A percentile compares a stretch with the other conserved stretches of the same genome.
These are phyloP conservation scores for Eutolmus rufibarbis DNA, from an alignment of 2,888 invertebrate species.

Conservation along the genomic window DNA sequence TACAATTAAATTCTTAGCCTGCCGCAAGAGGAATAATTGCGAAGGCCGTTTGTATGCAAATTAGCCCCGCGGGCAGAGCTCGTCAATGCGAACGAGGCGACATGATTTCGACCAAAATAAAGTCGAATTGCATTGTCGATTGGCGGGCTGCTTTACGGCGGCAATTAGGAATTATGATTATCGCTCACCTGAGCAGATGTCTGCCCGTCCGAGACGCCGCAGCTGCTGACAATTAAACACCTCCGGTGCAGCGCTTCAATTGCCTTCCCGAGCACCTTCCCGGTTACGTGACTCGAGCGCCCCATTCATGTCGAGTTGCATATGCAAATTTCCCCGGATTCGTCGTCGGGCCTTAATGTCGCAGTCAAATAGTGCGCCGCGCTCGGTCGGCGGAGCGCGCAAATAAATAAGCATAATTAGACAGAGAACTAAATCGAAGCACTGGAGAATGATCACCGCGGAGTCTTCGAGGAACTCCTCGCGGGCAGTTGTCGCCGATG, in stretches of 20 bases:
- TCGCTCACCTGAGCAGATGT: background rate
- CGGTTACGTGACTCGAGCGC: background rate
- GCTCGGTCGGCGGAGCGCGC: background rate
- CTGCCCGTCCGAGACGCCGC: background rate
- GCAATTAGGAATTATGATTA: conserved; percentile 27
- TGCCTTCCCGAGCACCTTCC: background rate
- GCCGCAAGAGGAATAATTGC: background rate
- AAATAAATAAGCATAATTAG: conserved; percentile 35
- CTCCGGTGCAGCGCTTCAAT: background rate
- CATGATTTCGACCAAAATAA: background rate
- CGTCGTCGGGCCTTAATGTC: background rate
- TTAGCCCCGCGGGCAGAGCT: background rate
- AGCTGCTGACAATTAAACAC: conserved; percentile 8
- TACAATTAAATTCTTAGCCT: background rate
- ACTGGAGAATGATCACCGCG: background rate
- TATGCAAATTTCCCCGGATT: conserved; percentile 21
- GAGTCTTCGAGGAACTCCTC: background rate
- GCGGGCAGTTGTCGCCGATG: conserved; percentile 28
- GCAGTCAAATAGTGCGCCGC: background rate
- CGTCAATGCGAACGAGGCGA: background rate
- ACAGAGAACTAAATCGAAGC: conserved; percentile 10
- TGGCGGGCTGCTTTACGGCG: background rate
- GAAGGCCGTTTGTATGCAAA: conserved; percentile 15
- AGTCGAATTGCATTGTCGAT: background rate
- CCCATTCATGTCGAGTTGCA: background rate